A percentile compares a stretch with the other conserved stretches of the same genome.
Conservation (phyloP, 92 coral and sea anemone species). For the Metridium senile region DNA sequence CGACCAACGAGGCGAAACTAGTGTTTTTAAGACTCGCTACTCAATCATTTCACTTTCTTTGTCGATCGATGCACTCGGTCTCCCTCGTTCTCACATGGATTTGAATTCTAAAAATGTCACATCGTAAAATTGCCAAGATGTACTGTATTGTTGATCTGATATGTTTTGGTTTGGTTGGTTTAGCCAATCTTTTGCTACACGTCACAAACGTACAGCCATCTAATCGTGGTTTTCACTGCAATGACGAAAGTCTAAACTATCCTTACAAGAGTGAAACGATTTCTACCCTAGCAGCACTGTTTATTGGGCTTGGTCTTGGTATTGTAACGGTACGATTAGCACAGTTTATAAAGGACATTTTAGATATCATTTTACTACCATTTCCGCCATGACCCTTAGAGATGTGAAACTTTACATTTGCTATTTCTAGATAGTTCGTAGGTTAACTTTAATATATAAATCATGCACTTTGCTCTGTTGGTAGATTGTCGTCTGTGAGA, state of each 20-base stretch:
- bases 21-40: too few relatives aligned
- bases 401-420: not conserved
- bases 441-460: too few relatives aligned
- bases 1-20: not conserved
- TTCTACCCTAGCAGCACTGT: slow-evolving; percentile 47
- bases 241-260: slow-evolving; percentile 64
- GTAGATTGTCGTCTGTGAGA: slow-evolving; percentile 70
- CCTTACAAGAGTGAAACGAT: slow-evolving; percentile 67
- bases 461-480: not conserved
- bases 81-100: not conserved
- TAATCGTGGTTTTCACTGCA: slow-evolving; percentile 77
- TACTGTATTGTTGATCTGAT: slow-evolving; percentile 52
- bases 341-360: not conserved
- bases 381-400: not conserved
- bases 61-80: not conserved
- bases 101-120: slow-evolving; percentile 4
- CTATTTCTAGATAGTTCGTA: slow-evolving; percentile 7
- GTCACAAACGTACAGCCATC: slow-evolving; percentile 58
- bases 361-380: not conserved
- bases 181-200: slow-evolving; percentile 54
- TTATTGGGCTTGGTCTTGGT: slow-evolving; percentile 28
- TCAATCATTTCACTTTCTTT: not conserved
- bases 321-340: slow-evolving; percentile 14
- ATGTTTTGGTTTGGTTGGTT: slow-evolving; percentile 49
- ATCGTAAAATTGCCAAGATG: slow-evolving; percentile 1